Conservation (phyloP, 2,888 invertebrate species). For the Amphimallon solstitiale region DNA sequence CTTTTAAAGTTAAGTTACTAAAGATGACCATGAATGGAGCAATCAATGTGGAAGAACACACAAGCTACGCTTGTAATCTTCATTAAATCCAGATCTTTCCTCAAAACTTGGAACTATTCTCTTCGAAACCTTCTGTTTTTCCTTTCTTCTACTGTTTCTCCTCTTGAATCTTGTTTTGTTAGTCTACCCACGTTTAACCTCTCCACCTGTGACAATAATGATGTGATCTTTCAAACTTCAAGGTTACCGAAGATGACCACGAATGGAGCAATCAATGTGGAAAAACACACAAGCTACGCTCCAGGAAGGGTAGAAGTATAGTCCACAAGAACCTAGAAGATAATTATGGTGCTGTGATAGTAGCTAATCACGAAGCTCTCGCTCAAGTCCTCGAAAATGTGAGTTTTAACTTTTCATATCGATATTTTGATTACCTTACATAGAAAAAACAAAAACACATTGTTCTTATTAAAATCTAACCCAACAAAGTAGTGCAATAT, state of each 20-base stretch:
- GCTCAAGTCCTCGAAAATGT: conserved; percentile 91
- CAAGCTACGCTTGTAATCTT: conserved; percentile 73
- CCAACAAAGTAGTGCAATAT: no score
- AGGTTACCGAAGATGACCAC: conserved; percentile 52
- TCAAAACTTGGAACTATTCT: no score
- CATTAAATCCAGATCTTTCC: no score
- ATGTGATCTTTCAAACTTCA: conserved; percentile 35
- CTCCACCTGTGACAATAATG: neutral
- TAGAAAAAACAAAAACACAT: neutral
- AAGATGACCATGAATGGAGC: conserved; percentile 62
- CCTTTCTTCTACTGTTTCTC: no score
- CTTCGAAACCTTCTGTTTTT: no score
- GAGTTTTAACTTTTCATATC: no score
- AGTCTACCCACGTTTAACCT: no score
- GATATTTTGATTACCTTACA: no score
- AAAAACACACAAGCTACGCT: conserved; percentile 68
- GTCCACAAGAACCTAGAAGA: conserved; percentile 88
- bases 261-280: conserved; percentile 64
- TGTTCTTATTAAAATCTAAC: no score
- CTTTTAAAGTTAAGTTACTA: conserved; percentile 38
- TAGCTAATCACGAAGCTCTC: conserved; percentile 89
- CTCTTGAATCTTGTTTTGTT: no score
- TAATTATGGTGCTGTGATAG: conserved; percentile 89
- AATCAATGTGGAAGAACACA: conserved; percentile 61
- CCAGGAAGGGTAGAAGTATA: conserved; percentile 82